Percentiles rank a stretch among this genome's conserved stretches.
Conservation (phyloP, 2,113 vertebrate species). For the Hystrix cristata region DNA sequence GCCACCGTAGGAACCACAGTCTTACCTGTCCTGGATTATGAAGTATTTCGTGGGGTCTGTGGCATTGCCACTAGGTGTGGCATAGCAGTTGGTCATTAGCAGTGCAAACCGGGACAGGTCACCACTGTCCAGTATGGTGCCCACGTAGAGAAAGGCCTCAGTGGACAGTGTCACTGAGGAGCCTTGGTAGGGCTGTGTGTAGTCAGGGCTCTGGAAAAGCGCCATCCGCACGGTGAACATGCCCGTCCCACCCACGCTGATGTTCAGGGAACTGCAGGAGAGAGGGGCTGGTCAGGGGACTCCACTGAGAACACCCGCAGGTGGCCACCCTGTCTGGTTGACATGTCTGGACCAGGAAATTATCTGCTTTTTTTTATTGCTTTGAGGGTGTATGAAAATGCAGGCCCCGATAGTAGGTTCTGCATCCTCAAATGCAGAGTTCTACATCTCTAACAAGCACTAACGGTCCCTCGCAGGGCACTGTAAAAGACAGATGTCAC, state of each 20-base stretch:
- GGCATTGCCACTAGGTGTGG: constrained; percentile 75
- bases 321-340: not conserved
- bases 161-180: constrained; percentile 68
- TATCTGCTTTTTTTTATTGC: not conserved
- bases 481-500: not conserved
- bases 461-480: not conserved
- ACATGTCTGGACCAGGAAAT: not conserved
- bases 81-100: constrained; percentile 83
- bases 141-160: constrained; percentile 77
- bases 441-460: not conserved
- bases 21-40: constrained; percentile 83
- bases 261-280: constrained; percentile 70
- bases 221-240: constrained; percentile 79
- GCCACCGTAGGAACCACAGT: not conserved
- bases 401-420: not conserved
- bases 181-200: constrained; percentile 77
- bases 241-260: constrained; percentile 80
- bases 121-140: constrained; percentile 74
- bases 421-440: no score
- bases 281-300: not conserved
- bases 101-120: constrained; percentile 78
- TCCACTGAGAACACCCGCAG: not conserved
- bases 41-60: constrained; percentile 81
- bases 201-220: constrained; percentile 78
- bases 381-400: not conserved